phyloP scores from a whole-genome alignment of 2,113 vertebrate species.

The Cottus gobio region DNA sequence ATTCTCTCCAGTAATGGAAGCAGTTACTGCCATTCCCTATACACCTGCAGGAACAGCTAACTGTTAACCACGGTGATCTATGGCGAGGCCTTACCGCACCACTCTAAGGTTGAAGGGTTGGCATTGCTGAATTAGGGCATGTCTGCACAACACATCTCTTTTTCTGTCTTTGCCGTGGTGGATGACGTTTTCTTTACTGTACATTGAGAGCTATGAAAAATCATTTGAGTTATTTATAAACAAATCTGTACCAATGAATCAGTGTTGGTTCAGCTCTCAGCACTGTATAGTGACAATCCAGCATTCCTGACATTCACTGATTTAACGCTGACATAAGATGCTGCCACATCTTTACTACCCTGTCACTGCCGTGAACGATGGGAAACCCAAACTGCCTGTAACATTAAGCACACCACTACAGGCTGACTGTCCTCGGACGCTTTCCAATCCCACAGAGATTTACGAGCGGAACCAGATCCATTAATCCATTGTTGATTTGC shows the following conservation, averaged over 20 bases:
- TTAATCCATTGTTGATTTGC: constrained; percentile 81
- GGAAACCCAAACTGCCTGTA: constrained; percentile 79
- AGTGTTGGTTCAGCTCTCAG: constrained; percentile 35
- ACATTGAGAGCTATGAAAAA: constrained; percentile 26
- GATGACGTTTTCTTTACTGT: constrained; percentile 18
- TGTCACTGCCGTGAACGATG: constrained; percentile 77
- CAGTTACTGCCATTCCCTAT: constrained; percentile 78
- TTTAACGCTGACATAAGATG: constrained; percentile 76
- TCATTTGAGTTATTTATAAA: constrained; percentile 56
- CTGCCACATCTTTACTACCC: constrained; percentile 76
- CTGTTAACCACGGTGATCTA: constrained; percentile 79
- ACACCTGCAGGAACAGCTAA: constrained; percentile 79
- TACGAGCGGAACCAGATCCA: constrained; percentile 80
- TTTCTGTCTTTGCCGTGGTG: constrained; percentile 20
- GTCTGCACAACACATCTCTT: constrained; percentile 45
- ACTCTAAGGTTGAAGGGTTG: constrained; percentile 66
- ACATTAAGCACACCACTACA: constrained; percentile 80
- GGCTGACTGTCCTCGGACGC: constrained; percentile 77
- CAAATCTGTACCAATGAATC: constrained; percentile 58
- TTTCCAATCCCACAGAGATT: constrained; percentile 79
- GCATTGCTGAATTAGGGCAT: constrained; percentile 70
- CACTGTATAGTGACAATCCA: constrained; percentile 54
- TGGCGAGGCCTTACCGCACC: constrained; percentile 59
- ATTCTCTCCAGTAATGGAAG: constrained; percentile 80
- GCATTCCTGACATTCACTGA: constrained; percentile 70